Conservation (phyloP, 2,888 invertebrate species). For the Tenthredo livida region DNA sequence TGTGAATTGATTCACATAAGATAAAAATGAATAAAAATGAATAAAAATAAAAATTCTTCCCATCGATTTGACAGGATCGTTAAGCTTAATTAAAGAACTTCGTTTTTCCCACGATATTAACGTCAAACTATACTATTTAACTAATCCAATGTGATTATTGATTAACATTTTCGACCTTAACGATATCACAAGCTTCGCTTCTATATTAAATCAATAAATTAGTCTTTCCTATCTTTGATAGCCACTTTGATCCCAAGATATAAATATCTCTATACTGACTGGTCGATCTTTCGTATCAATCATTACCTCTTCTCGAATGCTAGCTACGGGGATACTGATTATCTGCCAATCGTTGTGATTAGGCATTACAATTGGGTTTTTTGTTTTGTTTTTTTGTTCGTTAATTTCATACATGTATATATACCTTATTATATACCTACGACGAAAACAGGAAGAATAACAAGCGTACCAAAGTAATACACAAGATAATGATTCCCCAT, state of each 20-base stretch:
- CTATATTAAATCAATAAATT: neutral
- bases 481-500: neutral
- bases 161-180: neutral
- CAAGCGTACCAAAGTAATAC: neutral
- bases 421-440: neutral
- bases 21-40: no score
- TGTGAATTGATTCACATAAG: neutral
- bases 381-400: neutral
- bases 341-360: neutral
- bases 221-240: neutral
- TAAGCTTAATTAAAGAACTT: neutral
- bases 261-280: neutral
- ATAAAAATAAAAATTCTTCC: neutral
- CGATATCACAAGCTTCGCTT: neutral
- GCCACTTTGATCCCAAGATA: slow-evolving; percentile 14
- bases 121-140: neutral
- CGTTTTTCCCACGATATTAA: neutral
- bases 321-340: neutral
- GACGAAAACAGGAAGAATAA: slow-evolving; percentile 7
- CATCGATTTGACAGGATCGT: neutral
- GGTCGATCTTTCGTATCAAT: neutral
- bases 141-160: neutral
- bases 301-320: neutral
- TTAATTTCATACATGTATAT: neutral
- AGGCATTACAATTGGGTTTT: neutral